phyloP scores from a whole-genome alignment of 2,797 vertebrate genomes.

The Anisognathus igniventris region DNA sequence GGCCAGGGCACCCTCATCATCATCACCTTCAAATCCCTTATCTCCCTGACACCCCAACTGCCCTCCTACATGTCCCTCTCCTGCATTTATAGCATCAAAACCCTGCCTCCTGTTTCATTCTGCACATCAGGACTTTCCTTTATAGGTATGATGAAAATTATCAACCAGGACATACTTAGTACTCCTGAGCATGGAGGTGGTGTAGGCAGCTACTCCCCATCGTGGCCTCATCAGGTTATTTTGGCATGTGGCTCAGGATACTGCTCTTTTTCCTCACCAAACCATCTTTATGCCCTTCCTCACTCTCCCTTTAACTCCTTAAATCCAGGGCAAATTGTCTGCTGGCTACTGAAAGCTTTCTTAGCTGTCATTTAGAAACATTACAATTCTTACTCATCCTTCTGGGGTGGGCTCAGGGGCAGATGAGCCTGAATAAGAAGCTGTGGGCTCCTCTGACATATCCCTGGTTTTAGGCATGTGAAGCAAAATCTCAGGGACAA shows the following conservation, averaged over 20 bases:
- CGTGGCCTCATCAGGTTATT: background rate
- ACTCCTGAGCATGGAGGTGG: background rate
- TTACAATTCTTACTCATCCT: background rate
- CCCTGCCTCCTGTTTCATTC: background rate
- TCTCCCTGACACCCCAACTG: accelerated
- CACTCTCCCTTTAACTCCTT: background rate
- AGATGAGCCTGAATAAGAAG: background rate
- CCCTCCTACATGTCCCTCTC: background rate
- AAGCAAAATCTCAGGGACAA: background rate
- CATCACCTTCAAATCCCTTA: background rate
- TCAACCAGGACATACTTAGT: background rate
- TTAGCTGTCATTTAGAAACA: background rate
- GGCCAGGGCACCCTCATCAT: background rate
- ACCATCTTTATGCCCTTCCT: background rate
- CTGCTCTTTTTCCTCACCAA: background rate
- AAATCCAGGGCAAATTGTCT: background rate
- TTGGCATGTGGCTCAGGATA: background rate
- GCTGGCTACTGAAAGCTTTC: background rate
- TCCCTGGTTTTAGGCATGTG: background rate
- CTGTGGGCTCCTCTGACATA: background rate
- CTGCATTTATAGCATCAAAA: background rate
- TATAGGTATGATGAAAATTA: background rate
- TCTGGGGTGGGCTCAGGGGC: background rate
- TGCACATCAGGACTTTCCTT: background rate
- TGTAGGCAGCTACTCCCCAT: background rate